A percentile compares a stretch with the other conserved stretches of the same genome.
Evolutionary conservation across 1,140 invertebrate genomes (phyloP).

Genomic region (Procambarus virginalis): DNA sequence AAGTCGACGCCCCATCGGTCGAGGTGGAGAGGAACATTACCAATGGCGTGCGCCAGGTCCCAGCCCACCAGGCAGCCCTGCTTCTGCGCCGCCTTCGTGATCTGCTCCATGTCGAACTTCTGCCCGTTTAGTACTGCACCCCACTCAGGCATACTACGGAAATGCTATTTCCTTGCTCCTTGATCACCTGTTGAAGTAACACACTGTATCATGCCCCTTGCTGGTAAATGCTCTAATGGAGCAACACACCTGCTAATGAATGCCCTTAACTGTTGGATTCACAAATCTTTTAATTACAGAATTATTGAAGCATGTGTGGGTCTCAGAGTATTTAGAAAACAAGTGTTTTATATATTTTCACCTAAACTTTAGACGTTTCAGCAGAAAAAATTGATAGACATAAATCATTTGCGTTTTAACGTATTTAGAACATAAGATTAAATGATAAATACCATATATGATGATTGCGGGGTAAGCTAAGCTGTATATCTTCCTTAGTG

Average conservation of each 20-base stretch:
- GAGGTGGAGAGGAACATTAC: slow-evolving; percentile 78
- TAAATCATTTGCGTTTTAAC: too few species aligned
- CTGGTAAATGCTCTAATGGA: not conserved
- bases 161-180: slow-evolving; percentile 77
- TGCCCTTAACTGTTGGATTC: too few species aligned
- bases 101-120: slow-evolving; percentile 78
- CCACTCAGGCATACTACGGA: slow-evolving; percentile 79
- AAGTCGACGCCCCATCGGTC: slow-evolving; percentile 82
- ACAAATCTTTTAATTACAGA: too few species aligned
- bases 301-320: too few species aligned
- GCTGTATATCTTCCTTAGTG: too few species aligned
- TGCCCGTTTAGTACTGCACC: slow-evolving; percentile 82
- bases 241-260: not conserved
- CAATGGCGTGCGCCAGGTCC: slow-evolving; percentile 81
- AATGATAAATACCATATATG: too few species aligned
- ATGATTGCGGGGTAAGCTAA: too few species aligned
- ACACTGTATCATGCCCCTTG: not conserved
- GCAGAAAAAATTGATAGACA: too few species aligned
- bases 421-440: too few species aligned
- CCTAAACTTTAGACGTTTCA: too few species aligned
- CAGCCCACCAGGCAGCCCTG: slow-evolving; percentile 80
- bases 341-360: too few species aligned
- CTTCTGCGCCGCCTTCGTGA: slow-evolving; percentile 77
- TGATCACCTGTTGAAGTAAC: slow-evolving; percentile 72
- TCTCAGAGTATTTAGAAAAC: too few species aligned